Conservation (phyloP, 2,888 invertebrate genomes). For the Andrena haemorrhoa region DNA sequence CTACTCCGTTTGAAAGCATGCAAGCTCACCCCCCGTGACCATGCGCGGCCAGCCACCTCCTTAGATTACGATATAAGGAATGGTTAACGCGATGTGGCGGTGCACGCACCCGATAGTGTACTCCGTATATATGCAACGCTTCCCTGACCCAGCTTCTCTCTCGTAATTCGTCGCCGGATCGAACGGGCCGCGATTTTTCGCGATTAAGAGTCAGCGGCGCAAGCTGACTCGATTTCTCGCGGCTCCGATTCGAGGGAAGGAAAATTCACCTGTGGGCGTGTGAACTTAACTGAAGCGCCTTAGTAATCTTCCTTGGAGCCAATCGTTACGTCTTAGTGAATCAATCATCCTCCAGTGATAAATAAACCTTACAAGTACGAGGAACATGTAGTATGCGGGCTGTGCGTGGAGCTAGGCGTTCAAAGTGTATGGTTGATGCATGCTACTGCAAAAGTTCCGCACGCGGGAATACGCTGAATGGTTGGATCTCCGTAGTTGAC, state of each 20-base stretch:
- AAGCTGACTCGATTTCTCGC: too few relatives aligned
- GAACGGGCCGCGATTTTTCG: constrained; percentile 3
- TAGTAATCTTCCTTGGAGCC: too few relatives aligned
- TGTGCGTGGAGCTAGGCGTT: too few relatives aligned
- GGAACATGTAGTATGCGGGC: too few relatives aligned
- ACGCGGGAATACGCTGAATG: too few relatives aligned
- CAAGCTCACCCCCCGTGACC: constrained; percentile 73
- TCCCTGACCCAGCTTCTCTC: constrained; percentile 69
- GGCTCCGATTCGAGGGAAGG: background rate
- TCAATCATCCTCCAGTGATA: too few relatives aligned
- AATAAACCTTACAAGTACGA: too few relatives aligned
- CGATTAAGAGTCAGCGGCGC: constrained; percentile 1
- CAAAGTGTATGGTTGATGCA: too few relatives aligned
- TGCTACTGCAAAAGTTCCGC: too few relatives aligned
- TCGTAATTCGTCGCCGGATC: constrained; percentile 18
- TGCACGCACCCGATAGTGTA: constrained; percentile 76
- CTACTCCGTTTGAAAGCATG: constrained; percentile 77
- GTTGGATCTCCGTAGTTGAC: too few relatives aligned
- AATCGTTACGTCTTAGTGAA: too few relatives aligned
- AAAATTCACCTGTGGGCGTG: background rate
- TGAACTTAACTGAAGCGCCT: too few relatives aligned
- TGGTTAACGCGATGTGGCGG: constrained; percentile 78
- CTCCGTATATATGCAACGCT: constrained; percentile 49
- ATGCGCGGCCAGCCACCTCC: constrained; percentile 78
- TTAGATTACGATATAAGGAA: constrained; percentile 82